A percentile compares a stretch with the other conserved stretches of the same genome.
Conservation (phyloP, 64 coral and sea anemone species). For the Porites lutea region DNA sequence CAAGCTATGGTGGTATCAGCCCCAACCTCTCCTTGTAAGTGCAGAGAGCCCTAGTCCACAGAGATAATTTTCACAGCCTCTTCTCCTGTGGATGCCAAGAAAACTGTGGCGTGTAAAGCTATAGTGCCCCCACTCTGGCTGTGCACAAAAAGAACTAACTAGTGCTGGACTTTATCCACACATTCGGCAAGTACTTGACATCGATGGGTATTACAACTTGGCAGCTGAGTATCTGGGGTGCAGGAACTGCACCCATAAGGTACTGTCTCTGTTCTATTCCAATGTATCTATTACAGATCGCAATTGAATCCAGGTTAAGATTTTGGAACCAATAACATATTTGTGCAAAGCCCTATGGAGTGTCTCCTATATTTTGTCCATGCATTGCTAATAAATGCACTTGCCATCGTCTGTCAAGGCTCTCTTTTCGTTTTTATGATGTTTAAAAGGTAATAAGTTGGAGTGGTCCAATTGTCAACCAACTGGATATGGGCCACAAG, state of each 20-base stretch:
- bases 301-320: too few species aligned
- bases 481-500: constrained; percentile 49
- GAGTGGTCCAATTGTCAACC: constrained; percentile 38
- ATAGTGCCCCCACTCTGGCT: constrained; percentile 3
- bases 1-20: constrained; percentile 16
- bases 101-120: constrained; percentile 49
- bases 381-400: too few species aligned
- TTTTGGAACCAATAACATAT: too few species aligned
- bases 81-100: constrained; percentile 62
- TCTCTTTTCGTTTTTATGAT: not conserved
- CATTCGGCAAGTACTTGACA: constrained; percentile 32
- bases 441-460: constrained; percentile 40
- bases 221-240: constrained; percentile 54
- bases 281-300: too few species aligned
- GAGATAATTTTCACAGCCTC: constrained; percentile 31
- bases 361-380: not conserved
- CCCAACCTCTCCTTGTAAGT: constrained; percentile 9
- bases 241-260: constrained; percentile 1
- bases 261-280: not conserved
- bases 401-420: too few species aligned
- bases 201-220: constrained; percentile 53
- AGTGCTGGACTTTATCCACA: constrained; percentile 11
- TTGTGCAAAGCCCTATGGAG: not conserved
- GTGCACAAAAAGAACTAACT: not conserved
- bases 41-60: not conserved